Conservation (phyloP, 2,888 invertebrate species). For the Hymenopus coronatus region DNA sequence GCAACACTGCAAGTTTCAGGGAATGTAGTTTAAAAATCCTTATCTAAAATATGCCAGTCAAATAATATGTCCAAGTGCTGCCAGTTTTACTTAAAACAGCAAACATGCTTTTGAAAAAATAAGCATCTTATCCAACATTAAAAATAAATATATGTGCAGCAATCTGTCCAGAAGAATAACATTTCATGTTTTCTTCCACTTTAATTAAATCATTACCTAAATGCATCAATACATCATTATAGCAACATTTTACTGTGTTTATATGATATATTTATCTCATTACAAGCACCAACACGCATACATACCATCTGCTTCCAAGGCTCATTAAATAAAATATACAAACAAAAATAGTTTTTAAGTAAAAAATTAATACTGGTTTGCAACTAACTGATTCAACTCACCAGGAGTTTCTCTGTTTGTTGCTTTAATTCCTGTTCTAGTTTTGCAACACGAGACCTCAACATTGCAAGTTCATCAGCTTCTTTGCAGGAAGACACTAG, state of each 20-base stretch:
- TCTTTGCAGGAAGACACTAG: not conserved
- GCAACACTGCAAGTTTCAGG: no score
- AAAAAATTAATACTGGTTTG: not conserved
- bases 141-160: not conserved
- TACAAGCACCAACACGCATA: not conserved
- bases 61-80: no score
- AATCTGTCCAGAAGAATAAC: no score
- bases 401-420: conserved; percentile 21
- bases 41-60: no score
- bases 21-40: no score
- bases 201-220: not conserved
- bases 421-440: conserved; percentile 22
- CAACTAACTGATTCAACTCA: conserved; percentile 26
- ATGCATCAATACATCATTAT: not conserved
- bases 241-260: not conserved
- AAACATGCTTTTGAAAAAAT: not conserved
- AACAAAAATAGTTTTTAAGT: not conserved
- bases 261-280: not conserved
- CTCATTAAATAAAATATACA: not conserved
- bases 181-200: not conserved
- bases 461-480: not conserved
- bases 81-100: no score
- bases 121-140: not conserved
- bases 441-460: conserved; percentile 12
- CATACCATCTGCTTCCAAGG: not conserved